Conservation (phyloP, 2,888 invertebrate genomes). For the Lingula anatina region DNA sequence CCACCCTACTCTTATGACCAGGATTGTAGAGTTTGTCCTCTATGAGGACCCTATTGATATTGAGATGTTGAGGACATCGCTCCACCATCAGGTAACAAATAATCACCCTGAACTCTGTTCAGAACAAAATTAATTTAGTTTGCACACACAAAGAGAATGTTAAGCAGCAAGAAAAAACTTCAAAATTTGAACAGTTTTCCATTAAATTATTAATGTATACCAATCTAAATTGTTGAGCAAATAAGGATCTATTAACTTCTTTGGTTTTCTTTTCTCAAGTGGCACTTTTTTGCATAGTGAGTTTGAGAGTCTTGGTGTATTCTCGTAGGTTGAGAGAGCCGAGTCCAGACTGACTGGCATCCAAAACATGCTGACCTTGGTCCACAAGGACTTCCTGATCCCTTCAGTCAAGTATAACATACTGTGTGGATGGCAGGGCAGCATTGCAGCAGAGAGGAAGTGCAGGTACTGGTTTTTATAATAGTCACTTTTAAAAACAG, state of each 20-base stretch:
- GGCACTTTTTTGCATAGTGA: too few relatives aligned
- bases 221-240: too few relatives aligned
- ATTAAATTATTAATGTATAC: too few relatives aligned
- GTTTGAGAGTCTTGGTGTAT: too few relatives aligned
- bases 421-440: conserved; percentile 72
- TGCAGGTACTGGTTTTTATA: too few relatives aligned
- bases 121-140: background rate
- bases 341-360: conserved; percentile 78
- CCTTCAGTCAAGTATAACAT: conserved; percentile 72
- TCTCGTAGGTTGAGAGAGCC: conserved; percentile 69
- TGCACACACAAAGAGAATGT: too few relatives aligned
- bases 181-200: too few relatives aligned
- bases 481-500: too few relatives aligned
- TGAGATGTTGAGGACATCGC: conserved; percentile 77
- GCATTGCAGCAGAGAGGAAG: too few relatives aligned
- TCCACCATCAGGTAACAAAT: conserved; percentile 88
- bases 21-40: conserved; percentile 78
- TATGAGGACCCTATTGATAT: conserved; percentile 79
- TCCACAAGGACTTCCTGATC: conserved; percentile 62
- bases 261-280: too few relatives aligned
- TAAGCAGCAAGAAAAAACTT: too few relatives aligned
- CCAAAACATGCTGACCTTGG: conserved; percentile 66
- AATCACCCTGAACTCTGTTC: background rate
- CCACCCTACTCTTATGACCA: conserved; percentile 39
- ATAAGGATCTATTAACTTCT: too few relatives aligned